Conservation (phyloP, 2,113 vertebrate species). For the Montifringilla adamsi region DNA sequence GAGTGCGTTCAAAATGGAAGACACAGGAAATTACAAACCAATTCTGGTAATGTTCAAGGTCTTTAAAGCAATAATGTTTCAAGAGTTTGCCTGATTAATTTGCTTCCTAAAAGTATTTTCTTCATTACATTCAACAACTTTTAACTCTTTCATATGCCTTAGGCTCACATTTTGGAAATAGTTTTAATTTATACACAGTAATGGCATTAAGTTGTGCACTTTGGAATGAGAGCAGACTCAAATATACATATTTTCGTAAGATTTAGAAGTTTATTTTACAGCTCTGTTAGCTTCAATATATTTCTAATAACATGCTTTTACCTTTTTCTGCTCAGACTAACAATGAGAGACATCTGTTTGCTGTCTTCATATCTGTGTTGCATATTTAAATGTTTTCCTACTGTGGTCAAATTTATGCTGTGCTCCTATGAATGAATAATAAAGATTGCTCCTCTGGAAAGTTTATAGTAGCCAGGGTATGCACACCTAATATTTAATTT, state of each 20-base stretch:
- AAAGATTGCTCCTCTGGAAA: not conserved
- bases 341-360: not conserved
- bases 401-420: not conserved
- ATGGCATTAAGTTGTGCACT: not conserved
- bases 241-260: not conserved
- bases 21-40: constrained; percentile 55
- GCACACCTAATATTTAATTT: not conserved
- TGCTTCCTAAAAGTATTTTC: constrained; percentile 51
- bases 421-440: not conserved
- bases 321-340: not conserved
- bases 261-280: constrained; percentile 35
- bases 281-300: not conserved
- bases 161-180: constrained; percentile 10
- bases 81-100: constrained; percentile 29
- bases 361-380: not conserved
- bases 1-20: constrained; percentile 54
- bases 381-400: not conserved
- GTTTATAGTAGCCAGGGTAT: not conserved
- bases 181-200: constrained; percentile 12
- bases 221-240: constrained; percentile 27
- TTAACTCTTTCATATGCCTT: not conserved
- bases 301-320: not conserved
- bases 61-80: constrained; percentile 50
- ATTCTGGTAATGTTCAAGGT: constrained; percentile 53
- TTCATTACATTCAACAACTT: not conserved